Conservation (phyloP, 2,888 invertebrate species). For the Platynereis dumerilii region DNA sequence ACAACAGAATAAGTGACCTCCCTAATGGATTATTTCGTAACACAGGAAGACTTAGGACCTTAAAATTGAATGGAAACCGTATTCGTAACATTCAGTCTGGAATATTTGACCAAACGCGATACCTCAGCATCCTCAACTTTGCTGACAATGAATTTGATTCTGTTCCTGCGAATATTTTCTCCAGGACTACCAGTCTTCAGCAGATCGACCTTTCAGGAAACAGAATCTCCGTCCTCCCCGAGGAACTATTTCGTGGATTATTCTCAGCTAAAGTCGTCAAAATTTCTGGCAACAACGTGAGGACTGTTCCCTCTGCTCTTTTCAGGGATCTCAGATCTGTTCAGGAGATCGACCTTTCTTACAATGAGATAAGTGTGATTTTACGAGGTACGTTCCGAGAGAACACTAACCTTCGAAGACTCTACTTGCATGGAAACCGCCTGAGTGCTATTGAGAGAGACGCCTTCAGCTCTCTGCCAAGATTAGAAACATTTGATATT, state of each 20-base stretch:
- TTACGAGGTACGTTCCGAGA: not conserved
- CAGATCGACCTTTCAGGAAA: not conserved
- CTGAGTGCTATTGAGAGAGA: not conserved
- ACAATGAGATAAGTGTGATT: not conserved
- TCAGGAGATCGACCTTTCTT: not conserved
- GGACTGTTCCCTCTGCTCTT: no score
- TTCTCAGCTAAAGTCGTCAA: no score
- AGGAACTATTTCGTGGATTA: not conserved
- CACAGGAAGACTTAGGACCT: not conserved
- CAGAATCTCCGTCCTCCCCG: not conserved
- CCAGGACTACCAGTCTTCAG: not conserved
- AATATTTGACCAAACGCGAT: constrained; percentile 1
- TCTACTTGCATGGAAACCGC: not conserved
- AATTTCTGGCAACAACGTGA: not conserved
- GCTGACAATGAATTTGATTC: constrained; percentile 2
- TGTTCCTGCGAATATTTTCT: not conserved
- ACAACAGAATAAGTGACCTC: not conserved
- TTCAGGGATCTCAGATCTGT: not conserved
- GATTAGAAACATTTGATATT: not conserved
- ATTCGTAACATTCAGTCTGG: not conserved
- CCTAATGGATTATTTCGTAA: not conserved
- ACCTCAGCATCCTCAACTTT: not conserved
- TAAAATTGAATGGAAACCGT: not conserved
- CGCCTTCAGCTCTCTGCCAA: not conserved
- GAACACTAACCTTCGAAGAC: constrained; percentile 1